phyloP scores from a whole-genome alignment of 2,113 vertebrate genomes.

The Callipepla californica region DNA sequence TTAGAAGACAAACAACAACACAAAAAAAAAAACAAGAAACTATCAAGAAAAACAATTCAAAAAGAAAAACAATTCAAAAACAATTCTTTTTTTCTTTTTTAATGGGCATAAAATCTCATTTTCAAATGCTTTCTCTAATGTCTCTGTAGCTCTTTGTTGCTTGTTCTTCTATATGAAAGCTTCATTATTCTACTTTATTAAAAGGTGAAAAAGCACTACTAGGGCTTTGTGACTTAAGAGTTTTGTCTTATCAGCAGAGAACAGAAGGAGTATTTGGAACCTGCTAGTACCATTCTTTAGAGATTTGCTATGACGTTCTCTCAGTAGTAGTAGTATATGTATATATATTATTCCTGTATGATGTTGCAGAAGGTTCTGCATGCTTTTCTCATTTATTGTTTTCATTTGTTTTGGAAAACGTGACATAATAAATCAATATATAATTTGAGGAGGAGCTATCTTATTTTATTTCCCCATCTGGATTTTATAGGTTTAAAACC shows the following conservation, averaged over 20 bases:
- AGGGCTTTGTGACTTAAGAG: conserved; percentile 21
- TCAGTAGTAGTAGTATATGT: not conserved
- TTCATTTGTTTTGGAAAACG: conserved; percentile 2
- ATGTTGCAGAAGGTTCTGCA: not conserved
- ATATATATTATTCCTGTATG: not conserved
- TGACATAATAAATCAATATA: not conserved
- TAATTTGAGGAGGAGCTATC: not conserved
- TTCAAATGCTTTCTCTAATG: not conserved
- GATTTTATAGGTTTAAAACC: not conserved
- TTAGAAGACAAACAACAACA: not conserved
- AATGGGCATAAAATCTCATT: conserved; percentile 5
- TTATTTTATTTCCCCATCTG: not conserved
- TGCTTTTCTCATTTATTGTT: not conserved
- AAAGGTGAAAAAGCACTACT: not conserved
- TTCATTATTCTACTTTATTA: conserved; percentile 20
- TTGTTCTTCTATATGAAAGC: not conserved
- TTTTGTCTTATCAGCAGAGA: conserved; percentile 33
- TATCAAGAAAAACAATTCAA: not conserved
- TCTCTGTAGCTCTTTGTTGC: not conserved
- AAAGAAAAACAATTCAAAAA: not conserved
- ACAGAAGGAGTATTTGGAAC: conserved; percentile 36
- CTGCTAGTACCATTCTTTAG: not conserved
- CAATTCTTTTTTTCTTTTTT: not conserved
- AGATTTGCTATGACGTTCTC: not conserved
- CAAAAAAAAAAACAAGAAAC: not conserved